Evolutionary conservation across 2,113 vertebrate genomes (phyloP).

Genomic region (Heterochromis multidens): DNA sequence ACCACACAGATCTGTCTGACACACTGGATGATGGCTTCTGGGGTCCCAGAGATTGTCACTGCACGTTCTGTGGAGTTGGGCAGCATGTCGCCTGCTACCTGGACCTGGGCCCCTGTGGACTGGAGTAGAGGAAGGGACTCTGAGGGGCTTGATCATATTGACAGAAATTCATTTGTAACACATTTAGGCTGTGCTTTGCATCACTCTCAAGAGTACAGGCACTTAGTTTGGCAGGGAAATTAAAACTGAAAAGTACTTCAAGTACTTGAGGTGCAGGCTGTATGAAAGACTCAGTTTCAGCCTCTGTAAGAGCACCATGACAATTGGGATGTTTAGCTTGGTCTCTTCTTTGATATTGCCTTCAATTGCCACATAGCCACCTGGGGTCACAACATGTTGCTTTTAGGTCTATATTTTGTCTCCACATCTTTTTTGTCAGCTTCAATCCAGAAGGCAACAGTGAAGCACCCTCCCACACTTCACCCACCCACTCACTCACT

Average conservation of each 20-base stretch:
- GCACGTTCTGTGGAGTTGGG: conserved; percentile 97
- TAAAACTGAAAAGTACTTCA: neutral
- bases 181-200: neutral
- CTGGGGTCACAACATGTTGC: neutral
- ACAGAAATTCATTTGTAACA: neutral
- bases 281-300: neutral
- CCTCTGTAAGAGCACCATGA: neutral
- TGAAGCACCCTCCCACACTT: neutral
- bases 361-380: neutral
- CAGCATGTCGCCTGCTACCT: conserved; percentile 98
- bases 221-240: neutral
- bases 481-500: neutral
- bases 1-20: conserved; percentile 99
- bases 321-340: neutral
- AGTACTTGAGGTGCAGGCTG: neutral
- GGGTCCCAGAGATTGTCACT: conserved; percentile 97
- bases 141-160: conserved; percentile 1
- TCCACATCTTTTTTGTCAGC: neutral
- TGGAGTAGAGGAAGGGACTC: conserved; percentile 57
- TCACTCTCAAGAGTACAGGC: neutral
- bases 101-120: conserved; percentile 98
- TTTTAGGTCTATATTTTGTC: neutral
- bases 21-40: conserved; percentile 97
- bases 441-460: neutral
- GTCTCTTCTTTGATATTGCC: neutral